phyloP scores from a whole-genome alignment of 2,888 invertebrate species.

The Callosobruchus maculatus region DNA sequence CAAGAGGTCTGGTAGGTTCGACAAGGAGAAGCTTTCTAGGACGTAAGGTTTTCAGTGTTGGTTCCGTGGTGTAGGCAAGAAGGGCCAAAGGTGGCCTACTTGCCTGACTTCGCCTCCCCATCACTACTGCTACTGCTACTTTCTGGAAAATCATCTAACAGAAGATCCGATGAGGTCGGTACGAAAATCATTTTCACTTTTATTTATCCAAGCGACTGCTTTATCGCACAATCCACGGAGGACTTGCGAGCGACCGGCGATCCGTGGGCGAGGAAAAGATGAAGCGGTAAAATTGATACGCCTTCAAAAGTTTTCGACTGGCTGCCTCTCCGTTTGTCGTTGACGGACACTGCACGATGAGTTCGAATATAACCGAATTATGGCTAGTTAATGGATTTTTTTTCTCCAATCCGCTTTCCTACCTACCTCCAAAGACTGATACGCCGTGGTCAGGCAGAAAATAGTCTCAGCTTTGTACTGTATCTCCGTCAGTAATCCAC shows the following conservation, averaged over 20 bases:
- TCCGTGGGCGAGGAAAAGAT: not conserved
- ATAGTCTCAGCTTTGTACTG: not conserved
- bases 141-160: no score
- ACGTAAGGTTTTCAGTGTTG: no score
- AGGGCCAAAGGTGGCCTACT: no score
- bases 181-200: not conserved
- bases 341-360: not conserved
- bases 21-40: no score
- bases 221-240: not conserved
- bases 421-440: not conserved
- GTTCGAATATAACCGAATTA: not conserved
- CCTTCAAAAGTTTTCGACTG: not conserved
- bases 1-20: no score
- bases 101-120: no score
- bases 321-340: not conserved
- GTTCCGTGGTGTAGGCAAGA: no score
- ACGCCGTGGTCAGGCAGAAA: not conserved
- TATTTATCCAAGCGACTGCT: not conserved
- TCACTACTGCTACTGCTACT: no score
- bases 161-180: no score
- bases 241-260: not conserved
- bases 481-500: no score
- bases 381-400: not conserved
- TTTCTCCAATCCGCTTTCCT: not conserved
- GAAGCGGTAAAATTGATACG: not conserved